phyloP scores from a whole-genome alignment of 2,113 vertebrate species.

The Pionites leucogaster region DNA sequence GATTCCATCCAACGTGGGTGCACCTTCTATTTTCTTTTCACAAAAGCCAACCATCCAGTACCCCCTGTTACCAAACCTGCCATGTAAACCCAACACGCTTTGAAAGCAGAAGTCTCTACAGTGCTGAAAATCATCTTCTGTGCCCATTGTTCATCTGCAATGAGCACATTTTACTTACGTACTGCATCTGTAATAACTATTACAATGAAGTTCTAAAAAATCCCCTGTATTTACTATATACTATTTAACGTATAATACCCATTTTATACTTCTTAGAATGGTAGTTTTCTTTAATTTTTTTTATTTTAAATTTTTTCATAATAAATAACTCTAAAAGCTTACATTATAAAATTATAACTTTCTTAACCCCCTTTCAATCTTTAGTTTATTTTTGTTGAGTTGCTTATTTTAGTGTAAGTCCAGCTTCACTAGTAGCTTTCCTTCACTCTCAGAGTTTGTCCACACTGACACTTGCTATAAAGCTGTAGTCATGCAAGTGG shows the following conservation, averaged over 20 bases:
- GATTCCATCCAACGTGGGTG: rapidly evolving
- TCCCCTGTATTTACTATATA: neutral
- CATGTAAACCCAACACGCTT: neutral
- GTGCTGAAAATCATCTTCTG: neutral
- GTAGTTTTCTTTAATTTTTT: neutral
- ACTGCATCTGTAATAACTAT: neutral
- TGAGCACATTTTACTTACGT: neutral
- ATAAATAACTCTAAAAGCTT: neutral
- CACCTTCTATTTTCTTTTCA: neutral
- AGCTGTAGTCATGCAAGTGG: neutral
- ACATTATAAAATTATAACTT: neutral
- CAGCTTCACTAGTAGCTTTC: neutral
- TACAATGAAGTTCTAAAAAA: neutral
- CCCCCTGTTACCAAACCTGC: neutral
- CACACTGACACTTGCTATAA: neutral
- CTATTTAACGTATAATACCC: neutral
- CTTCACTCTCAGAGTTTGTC: neutral
- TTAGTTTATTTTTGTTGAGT: neutral
- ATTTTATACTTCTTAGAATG: neutral
- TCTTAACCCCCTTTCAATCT: neutral
- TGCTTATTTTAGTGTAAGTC: neutral
- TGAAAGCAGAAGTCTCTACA: neutral
- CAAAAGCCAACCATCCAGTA: neutral
- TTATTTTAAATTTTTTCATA: neutral
- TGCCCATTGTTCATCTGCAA: neutral